Base-by-base conservation (phyloP, 1,140 invertebrate species). In the Euborellia annulipes region DNA sequence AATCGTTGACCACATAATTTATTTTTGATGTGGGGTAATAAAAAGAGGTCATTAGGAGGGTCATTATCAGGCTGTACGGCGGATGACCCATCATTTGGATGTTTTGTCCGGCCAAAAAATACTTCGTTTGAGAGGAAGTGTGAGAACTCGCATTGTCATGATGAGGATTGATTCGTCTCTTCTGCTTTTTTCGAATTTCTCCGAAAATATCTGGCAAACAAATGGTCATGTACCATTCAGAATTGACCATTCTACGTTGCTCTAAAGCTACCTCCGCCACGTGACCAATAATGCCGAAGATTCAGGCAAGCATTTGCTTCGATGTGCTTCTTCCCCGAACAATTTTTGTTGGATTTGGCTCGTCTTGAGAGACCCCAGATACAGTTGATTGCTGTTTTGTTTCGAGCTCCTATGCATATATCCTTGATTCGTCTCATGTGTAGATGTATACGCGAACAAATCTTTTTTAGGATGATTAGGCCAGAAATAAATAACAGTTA, bases 311-410 rank as follows among this genome's bases (percentile, higher is more conserved):
- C 51, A 58, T 59, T 56, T 58, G 49, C 45, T 58, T 54, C 9
- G 49, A 53, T 16, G 51, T 52, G 48, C 52, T 60, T 52, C 52
- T 43, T 43, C 36, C 43, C 19, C 53, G 52, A 56, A 55, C 47
- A 52, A 58, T 51, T 56, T 57, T 60, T 47, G 53, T 59, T 55
- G 54, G 53, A 43, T 61, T 60, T 48, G 49, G 48, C 47, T 61
- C 55, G 38, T 56, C 49, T 58, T 58, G 54, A 36, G 61, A 58
- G 41, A 58, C 47, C 48, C 54, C n/a, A n/a, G n/a, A 53, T 49
- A 46, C 41, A 45, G 48, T 52, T 16, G 49, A 55, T 36, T 51
- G 39, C 21, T 46, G 41, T 50, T 53, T 53, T 27, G n/a, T 48
- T 52, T 50, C 27, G 1, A 38, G 38, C 21, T 41, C 45, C 41